Base-by-base conservation (phyloP, 2,797 vertebrate species). In the Tachyglossus aculeatus region DNA sequence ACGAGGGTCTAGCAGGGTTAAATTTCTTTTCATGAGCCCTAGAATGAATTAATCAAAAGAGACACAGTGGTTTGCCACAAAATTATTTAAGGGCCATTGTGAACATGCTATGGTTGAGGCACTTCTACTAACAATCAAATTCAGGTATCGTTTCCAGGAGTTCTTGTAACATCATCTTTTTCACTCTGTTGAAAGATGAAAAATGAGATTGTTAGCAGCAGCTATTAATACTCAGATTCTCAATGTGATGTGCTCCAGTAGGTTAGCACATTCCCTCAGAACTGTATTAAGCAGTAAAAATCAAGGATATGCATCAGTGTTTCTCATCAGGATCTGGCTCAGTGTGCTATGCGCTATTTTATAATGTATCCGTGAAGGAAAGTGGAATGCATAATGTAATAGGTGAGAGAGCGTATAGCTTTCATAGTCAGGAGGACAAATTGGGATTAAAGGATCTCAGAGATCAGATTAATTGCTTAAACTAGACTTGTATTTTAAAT, bases 281-380 rank as follows among this genome's bases (percentile, higher is more conserved):
- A 19, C n/a, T 33, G 82, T 77, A 52, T 61, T 68, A 66, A 66
- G 29, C 60, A 22, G 7, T 67, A 64, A 65, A 82, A 77, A 51
- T 8, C 33, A 75, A 67, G 37, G 24, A 7, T n/a, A 47, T 36
- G 34, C 64, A 71, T 50, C 63, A 54, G 1, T 54, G 9, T 39
- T 59, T 55, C 19, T 67, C 31, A 63, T 71, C 37, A 64, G 34
- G 37, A 12, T 40, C 63, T 5, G 3, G 44, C 33, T 69, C 80
- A 80, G 12, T 22, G 27, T 61, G 13, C 36, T 29, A 45, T 1
- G 7, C 3, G 36, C 31, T 55, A 14, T 74, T 73, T 65, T 22
- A 53, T 61, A 1, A 5, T 33, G 59, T 68, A 47, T 3, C 33
- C 34, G 6, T 22, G 21, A 51, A 56, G 70, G 58, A 54, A 72